Evolutionary conservation across 1,140 invertebrate genomes (phyloP), one percentile per base, ranked within the genome.

Genomic region (Proales similis): DNA sequence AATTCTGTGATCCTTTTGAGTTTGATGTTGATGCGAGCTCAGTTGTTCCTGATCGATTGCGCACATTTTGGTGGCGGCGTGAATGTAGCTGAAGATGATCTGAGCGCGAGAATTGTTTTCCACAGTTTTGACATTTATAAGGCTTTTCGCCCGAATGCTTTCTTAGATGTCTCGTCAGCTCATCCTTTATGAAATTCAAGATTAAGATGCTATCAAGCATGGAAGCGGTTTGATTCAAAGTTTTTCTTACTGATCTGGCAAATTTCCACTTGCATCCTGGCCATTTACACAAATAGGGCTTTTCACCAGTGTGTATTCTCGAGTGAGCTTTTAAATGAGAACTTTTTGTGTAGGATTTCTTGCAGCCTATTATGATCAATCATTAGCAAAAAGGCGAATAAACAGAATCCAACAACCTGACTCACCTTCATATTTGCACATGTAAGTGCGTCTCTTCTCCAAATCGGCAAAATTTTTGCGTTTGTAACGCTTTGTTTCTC

Each of bases 111-210:
- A 96, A 96, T n/a, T 87, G 71, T 12, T 90, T 79, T 72, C 93
- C 88, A 74, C 92, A 96, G 6, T 92, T 86, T 65, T 85, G 83
- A 74, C 92, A 97, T 73, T 92, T 90, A 82, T 96, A 98, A 7
- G 93, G 93, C 71, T 95, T 92, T 63, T 89, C 89, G 29, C 90
- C 90, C 0, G 90, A 93, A 76, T 94, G 90, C 73, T 93, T 94
- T 45, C 90, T 81, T 76, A 94, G 48, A 47, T 70, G 68, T 7
- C 64, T 24, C 12, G 51, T 73, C 20, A 74, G 64, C 63, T 72
- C 70, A 29, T 70, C 57, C 51, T 57, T 11, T 24, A 9, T 24
- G 2, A 46, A 24, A 46, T 11, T 24, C 7, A 46, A 5, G 27
- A 5, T 17, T 46, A 24, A 17, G 11, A 17, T 19, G 9, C 3